Base-by-base conservation (phyloP, 2,888 invertebrate genomes). In the Lasioglossum figueresi region DNA sequence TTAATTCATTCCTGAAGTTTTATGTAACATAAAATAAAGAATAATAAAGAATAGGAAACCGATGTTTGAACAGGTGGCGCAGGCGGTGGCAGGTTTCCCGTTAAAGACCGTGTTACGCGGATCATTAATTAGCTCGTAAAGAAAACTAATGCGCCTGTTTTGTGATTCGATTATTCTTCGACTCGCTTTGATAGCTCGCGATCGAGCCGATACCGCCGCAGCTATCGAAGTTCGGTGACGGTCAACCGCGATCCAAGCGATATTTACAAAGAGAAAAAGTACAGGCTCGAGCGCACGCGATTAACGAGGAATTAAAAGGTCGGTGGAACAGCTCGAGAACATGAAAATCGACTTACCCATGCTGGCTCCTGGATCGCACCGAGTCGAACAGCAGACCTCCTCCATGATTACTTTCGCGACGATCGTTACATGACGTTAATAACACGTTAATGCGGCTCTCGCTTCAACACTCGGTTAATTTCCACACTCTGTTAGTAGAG, bases 361-460 rank as follows among this genome's bases (percentile, higher is more conserved):
- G 23, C 63, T 79, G 59, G 79, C 40, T 66, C 79, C 76, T 52
- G 80, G 77, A 68, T 84, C 71, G 56, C 66, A 75, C 74, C 81
- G 68, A 37, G 40, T n/a, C 14, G 79, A 45, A 37, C 74, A 16
- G 74, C 59, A 76, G 45, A 16, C 40, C 68, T 75, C 70, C 83
- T 88, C 88, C 90, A 88, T 88, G 84, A 77, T 85, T 78, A 79
- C 74, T 59, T 56, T 70, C 66, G 80, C 66, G 56, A 16, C 14
- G 80, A 56, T 78, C 76, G 78, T 88, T 89, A 90, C 89, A 90
- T 91, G 83, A 52, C 87, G 89, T 91, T 90, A 90, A 85, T 89
- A 82, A 82, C 79, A 76, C 79, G 84, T 90, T 90, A 90, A 91
- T 89, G 63, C 81, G 73, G 80, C 79, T 83, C 74, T 88, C 88